These are phyloP conservation scores for Nibea coibor DNA, from an alignment of 2,113 vertebrate genomes.

Conservation along the genomic window DNA sequence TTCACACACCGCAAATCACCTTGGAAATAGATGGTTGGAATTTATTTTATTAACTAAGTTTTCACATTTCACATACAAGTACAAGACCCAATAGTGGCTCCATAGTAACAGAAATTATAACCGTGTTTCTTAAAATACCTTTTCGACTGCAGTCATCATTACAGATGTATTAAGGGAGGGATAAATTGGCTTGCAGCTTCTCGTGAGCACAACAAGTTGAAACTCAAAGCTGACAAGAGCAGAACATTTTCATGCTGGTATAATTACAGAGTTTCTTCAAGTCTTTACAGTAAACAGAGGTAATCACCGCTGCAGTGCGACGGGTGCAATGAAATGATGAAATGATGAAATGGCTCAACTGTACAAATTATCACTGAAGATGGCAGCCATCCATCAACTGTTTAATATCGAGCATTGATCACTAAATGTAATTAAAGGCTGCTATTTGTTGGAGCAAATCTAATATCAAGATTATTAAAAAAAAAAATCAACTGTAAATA, in stretches of 20 bases:
- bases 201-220: constrained; percentile 32
- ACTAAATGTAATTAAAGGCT: not conserved
- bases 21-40: constrained; percentile 42
- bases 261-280: constrained; percentile 47
- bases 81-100: constrained; percentile 57
- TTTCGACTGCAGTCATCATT: constrained; percentile 34
- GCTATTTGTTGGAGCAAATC: not conserved
- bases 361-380: constrained; percentile 3
- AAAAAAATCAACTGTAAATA: not conserved
- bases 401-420: not conserved
- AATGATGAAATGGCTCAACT: no score
- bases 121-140: constrained; percentile 65
- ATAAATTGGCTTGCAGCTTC: constrained; percentile 38
- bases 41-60: constrained; percentile 55
- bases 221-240: constrained; percentile 40
- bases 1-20: constrained; percentile 2
- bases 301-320: constrained; percentile 14
- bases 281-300: constrained; percentile 45
- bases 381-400: not conserved
- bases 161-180: constrained; percentile 47
- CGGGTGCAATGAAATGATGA: constrained; percentile 15
- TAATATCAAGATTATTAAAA: not conserved
- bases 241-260: constrained; percentile 41
- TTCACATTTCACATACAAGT: constrained; percentile 45
- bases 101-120: constrained; percentile 63